Base-by-base conservation (phyloP, 2,113 vertebrate species). In the Scophthalmus maximus region DNA sequence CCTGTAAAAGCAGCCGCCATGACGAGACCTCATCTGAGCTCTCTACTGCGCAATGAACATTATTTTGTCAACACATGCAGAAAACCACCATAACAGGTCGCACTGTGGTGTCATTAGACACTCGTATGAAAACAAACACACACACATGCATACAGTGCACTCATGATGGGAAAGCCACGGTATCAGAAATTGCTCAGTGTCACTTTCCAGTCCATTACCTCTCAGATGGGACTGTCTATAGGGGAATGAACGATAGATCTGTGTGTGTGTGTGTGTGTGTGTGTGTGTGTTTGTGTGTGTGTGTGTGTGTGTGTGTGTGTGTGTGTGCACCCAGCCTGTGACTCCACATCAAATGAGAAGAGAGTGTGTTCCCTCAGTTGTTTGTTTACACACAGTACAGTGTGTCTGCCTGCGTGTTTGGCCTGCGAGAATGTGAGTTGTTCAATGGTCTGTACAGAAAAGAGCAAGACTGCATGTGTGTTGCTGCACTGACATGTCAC, bases 171-270 rank as follows among this genome's bases (percentile, higher is more conserved):
- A 73, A 73, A 40, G 34, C 9, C 40, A 60, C 73, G 46, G 62
- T 59, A 50, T 81, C 59, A 71, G 70, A 68, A 75, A 71, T 75
- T 78, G 61, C 69, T 73, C 57, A 57, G 52, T 78, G 75, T 65
- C 79, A 65, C 59, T 85, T 87, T 88, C 73, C 46, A 66, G 69
- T 78, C 69, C 80, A 85, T 90, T 87, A 73, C 46, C 60, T 60
- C 68, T 50, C 4, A 79, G 65, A 78, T 57, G 56, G n/a, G 10
- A 2, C 58, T 79, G 42, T 63, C 68, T 51, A 51, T 27, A 40
- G 69, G 88, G 67, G 51, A 68, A 65, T 18, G 22, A 67, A 75
- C 30, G 50, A 81, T 49, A 67, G 53, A 78, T n/a, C 23, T 47
- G 1, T 59, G 20, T 34, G 26, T 56, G n/a, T 60, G 23, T 50